Evolutionary conservation across 2,797 vertebrate species (phyloP), one percentile per base, ranked within the genome.

Genomic region (Discoglossus pictus): DNA sequence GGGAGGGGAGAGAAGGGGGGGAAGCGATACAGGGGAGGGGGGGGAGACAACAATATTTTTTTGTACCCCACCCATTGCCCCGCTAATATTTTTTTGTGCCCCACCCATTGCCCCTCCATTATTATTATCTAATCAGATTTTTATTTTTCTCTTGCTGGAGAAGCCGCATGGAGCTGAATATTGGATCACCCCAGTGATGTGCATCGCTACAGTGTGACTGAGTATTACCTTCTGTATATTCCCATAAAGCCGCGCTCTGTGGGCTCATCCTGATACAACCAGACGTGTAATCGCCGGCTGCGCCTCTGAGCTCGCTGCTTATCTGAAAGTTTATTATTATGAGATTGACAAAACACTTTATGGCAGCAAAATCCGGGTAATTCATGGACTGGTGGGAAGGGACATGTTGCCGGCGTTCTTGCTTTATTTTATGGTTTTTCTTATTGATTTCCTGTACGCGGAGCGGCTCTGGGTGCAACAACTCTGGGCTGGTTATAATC

Each of bases 91-190:
- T n/a, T n/a, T n/a, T n/a, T n/a, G n/a, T n/a, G n/a, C n/a, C n/a
- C n/a, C n/a, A n/a, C n/a, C n/a, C n/a, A n/a, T n/a, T n/a, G n/a
- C n/a, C n/a, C n/a, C n/a, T n/a, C n/a, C n/a, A n/a, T n/a, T n/a
- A n/a, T n/a, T n/a, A n/a, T 34, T 51, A 63, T 70, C 43, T 63
- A 70, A 70, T 70, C 63, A n/a, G 67, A 70, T 70, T 70, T 23
- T 68, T 63, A 62, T 42, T 54, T 70, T 62, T 60, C 51, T 63
- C 51, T 50, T 56, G 60, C 67, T 70, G 55, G 60, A 70, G 53
- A 27, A 47, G 55, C 59, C 63, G 67, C n/a, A 70, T 63, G 62
- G 51, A 70, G 63, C 67, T 56, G 52, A 55, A 63, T 63, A 62
- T 62, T 70, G 60, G 52, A 64, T 58, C 53, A 58, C 61, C 61